Percentiles rank a stretch among this genome's conserved stretches.
Evolutionary conservation across 1,140 invertebrate genomes (phyloP).

Genomic region (Rhyacophila brunnea): DNA sequence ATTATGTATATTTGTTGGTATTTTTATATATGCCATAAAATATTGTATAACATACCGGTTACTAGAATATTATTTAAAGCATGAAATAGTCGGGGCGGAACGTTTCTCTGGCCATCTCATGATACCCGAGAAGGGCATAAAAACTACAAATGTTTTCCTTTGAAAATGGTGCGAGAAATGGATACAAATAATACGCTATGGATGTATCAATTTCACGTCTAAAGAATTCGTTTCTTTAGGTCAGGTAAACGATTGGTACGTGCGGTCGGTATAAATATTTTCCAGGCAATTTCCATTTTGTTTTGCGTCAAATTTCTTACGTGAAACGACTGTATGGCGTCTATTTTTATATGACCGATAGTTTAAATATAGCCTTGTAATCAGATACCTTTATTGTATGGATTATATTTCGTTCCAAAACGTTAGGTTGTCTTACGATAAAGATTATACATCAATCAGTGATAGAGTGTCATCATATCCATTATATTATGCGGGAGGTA

Average conservation of each 20-base stretch:
- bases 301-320: conserved; percentile 21
- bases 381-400: too few species aligned
- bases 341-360: too few species aligned
- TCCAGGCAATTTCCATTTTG: conserved; percentile 26
- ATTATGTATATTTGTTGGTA: too few species aligned
- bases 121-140: conserved; percentile 11
- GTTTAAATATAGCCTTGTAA: too few species aligned
- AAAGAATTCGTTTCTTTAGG: conserved; percentile 31
- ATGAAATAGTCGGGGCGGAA: background rate
- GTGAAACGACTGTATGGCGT: conserved; percentile 13
- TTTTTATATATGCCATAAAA: too few species aligned
- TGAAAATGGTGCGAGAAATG: conserved; percentile 19
- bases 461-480: too few species aligned
- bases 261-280: conserved; percentile 32
- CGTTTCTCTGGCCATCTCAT: conserved; percentile 15
- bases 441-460: too few species aligned
- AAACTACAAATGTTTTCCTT: conserved; percentile 11
- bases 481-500: too few species aligned
- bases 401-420: too few species aligned
- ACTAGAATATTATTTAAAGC: too few species aligned
- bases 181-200: conserved; percentile 15
- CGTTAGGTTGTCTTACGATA: too few species aligned
- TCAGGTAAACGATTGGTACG: conserved; percentile 32
- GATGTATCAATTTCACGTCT: conserved; percentile 35
- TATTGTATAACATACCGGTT: too few species aligned